Conservation (phyloP, 2,113 vertebrate species). For the Piaya cayana region DNA sequence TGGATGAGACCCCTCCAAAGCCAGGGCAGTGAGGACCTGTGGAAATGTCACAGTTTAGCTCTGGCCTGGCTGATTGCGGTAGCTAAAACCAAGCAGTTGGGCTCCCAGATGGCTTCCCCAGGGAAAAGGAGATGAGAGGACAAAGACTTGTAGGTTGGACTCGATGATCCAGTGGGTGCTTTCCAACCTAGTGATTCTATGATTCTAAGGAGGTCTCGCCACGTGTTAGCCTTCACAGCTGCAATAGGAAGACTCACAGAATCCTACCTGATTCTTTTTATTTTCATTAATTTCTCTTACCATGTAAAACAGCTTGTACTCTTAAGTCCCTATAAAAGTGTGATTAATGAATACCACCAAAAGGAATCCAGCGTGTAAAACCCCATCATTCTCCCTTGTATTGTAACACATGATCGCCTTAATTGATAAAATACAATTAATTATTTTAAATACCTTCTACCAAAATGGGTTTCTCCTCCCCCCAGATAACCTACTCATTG, state of each 20-base stretch:
- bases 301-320: not conserved
- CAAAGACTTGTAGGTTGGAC: too few species aligned
- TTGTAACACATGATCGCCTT: not conserved
- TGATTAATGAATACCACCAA: not conserved
- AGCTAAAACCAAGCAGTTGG: too few species aligned
- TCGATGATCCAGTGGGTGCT: too few species aligned
- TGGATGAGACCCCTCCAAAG: too few species aligned
- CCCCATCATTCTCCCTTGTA: not conserved
- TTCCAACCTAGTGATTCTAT: too few species aligned
- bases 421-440: not conserved
- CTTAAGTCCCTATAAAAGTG: not conserved
- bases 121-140: too few species aligned
- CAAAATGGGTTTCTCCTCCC: not conserved
- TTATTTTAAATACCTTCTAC: not conserved
- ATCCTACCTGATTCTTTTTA: not conserved
- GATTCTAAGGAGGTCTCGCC: not conserved
- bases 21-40: too few species aligned
- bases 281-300: not conserved
- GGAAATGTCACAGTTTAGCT: too few species aligned
- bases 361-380: not conserved
- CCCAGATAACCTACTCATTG: not conserved
- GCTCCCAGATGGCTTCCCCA: too few species aligned
- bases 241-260: not conserved
- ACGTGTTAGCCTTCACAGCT: not conserved
- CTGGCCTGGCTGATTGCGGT: too few species aligned